These are phyloP conservation scores for Astyanax mexicanus DNA, from an alignment of 2,797 vertebrate species.

Conservation along the genomic window DNA sequence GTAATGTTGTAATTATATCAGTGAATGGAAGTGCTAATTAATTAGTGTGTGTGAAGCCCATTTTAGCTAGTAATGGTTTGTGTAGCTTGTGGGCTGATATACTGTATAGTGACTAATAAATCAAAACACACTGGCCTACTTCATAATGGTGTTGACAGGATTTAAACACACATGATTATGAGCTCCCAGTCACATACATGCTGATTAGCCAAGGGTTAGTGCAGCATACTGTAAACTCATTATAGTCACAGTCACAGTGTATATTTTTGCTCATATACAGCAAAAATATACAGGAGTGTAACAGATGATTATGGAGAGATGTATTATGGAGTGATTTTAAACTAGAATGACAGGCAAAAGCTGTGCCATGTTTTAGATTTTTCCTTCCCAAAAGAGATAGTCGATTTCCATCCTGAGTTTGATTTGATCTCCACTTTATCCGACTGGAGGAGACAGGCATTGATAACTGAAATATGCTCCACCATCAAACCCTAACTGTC, in stretches of 20 bases:
- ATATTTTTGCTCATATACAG: neutral
- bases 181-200: neutral
- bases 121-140: neutral
- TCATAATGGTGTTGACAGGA: constrained; percentile 21
- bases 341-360: neutral
- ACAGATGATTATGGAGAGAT: neutral
- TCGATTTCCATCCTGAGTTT: constrained; percentile 1
- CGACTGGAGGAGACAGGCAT: constrained; percentile 8
- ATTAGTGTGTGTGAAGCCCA: neutral
- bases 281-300: neutral
- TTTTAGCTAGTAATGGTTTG: constrained; percentile 8
- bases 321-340: neutral
- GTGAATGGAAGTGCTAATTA: constrained; percentile 15
- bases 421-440: constrained; percentile 22
- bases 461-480: constrained; percentile 25
- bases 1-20: neutral
- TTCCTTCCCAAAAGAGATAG: neutral
- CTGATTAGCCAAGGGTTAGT: neutral
- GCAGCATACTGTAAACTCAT: neutral
- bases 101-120: neutral
- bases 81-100: constrained; percentile 9
- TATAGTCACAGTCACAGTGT: neutral
- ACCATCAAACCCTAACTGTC: too few species aligned
- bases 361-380: neutral
- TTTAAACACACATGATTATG: neutral